Evolutionary conservation across 2,888 invertebrate genomes (phyloP).

Genomic region (Pachycephus smyrnensis): DNA sequence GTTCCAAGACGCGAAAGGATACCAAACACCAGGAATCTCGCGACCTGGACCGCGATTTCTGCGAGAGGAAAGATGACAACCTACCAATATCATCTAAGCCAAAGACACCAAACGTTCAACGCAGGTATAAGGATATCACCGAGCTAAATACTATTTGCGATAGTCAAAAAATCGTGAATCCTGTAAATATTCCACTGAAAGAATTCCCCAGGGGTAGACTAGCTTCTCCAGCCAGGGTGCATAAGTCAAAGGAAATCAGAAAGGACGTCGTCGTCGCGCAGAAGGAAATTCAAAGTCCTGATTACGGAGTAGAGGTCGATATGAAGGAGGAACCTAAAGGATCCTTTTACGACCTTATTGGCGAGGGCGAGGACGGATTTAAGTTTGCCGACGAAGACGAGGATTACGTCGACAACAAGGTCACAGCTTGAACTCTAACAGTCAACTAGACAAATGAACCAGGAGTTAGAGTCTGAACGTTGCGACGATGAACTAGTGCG

Average conservation of each 20-base stretch:
- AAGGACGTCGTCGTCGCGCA: constrained; percentile 30
- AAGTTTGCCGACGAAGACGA: constrained; percentile 62
- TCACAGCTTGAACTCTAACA: constrained; percentile 36
- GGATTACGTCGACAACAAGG: constrained; percentile 57
- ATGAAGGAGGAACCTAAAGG: constrained; percentile 48
- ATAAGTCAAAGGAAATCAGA: constrained; percentile 38
- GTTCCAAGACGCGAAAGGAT: constrained; percentile 19
- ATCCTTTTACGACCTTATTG: constrained; percentile 54
- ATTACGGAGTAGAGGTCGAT: constrained; percentile 53
- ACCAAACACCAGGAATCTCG: constrained; percentile 12
- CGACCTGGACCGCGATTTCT: constrained; percentile 28
- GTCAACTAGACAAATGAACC: neutral
- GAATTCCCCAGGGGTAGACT: constrained; percentile 48
- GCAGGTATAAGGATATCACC: constrained; percentile 35
- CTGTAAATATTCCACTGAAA: constrained; percentile 52
- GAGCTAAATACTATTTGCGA: constrained; percentile 36
- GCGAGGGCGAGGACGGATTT: constrained; percentile 53
- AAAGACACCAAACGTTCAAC: constrained; percentile 34
- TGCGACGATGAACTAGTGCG: neutral
- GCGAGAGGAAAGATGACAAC: constrained; percentile 29
- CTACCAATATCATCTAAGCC: constrained; percentile 12
- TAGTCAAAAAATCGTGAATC: constrained; percentile 17
- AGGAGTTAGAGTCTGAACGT: neutral
- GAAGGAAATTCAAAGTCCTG: constrained; percentile 49
- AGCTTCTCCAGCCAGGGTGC: constrained; percentile 49